Base-by-base conservation (phyloP, 2,888 invertebrate species). In the Cataglyphis rosenhaueri region DNA sequence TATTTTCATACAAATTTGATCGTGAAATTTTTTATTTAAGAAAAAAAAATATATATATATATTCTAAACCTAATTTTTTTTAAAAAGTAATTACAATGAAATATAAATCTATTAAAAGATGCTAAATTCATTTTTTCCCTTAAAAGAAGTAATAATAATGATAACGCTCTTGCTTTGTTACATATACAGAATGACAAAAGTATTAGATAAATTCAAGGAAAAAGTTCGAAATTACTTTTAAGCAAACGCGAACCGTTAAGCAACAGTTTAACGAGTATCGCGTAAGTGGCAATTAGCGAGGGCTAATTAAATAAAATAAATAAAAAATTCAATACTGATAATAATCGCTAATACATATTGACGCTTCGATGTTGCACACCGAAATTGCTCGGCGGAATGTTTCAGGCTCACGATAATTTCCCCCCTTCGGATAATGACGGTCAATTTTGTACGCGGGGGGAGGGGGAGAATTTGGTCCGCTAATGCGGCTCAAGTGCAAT, bases 401-500 rank as follows among this genome's bases (percentile, higher is more conserved):
- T 62, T 21, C 38, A 15, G 15, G 25, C n/a, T 74, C 35, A 32
- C 25, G 38, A 15, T 52, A 8, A 52, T 52, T 38, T 71, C 18
- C 52, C 57, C 71, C 48, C 57, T 59, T n/a, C 41, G n/a, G 21
- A 66, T 25, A n/a, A 44, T 61, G 25, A 74, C 35, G 59, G 35
- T 4, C 81, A 75, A 81, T 81, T 75, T 62, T n/a, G 25, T 61
- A 8, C 44, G 25, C 15, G 75, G 52, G 2, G 62, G 25, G 35
- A 61, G 52, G n/a, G 25, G 35, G 61, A 81, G 52, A 81, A 71
- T 71, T 75, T 62, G 64, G 61, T 35, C 5, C 52, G 76, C 18
- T 74, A 62, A 64, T 76, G 75, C 52, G 25, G 62, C 44, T 74
- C 74, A 74, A 81, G 75, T 64, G 76, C 76, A 71, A 81, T 75